These are phyloP conservation scores for Solea senegalensis DNA, from an alignment of 2,113 vertebrate species.

Conservation along the genomic window DNA sequence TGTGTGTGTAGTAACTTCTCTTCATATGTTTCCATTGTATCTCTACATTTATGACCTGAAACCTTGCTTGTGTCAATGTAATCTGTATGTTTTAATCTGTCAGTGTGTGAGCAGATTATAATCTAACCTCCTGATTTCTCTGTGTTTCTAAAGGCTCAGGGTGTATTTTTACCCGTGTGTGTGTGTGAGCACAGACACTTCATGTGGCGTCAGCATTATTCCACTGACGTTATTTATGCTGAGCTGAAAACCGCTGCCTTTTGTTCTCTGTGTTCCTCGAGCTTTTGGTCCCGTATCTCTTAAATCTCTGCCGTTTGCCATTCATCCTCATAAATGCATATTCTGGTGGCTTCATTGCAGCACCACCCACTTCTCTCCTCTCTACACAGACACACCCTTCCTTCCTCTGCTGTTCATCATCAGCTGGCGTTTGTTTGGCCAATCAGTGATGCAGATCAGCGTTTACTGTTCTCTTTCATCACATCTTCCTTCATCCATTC, in stretches of 20 bases:
- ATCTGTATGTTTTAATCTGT: too few relatives aligned
- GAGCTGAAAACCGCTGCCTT: conserved; percentile 19
- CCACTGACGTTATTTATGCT: conserved; percentile 36
- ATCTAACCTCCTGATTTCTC: too few relatives aligned
- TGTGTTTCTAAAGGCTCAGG: too few relatives aligned
- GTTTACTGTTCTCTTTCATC: conserved; percentile 4
- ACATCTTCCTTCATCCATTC: too few relatives aligned
- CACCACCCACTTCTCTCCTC: conserved; percentile 18
- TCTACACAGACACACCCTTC: conserved; percentile 12
- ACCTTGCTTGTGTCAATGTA: too few relatives aligned
- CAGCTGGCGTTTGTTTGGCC: conserved; percentile 34
- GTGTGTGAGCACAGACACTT: too few relatives aligned
- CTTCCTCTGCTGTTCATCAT: conserved; percentile 39
- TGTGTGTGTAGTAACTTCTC: too few relatives aligned
- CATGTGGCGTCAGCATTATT: conserved; percentile 27
- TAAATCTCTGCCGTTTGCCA: conserved; percentile 45
- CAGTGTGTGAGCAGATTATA: too few relatives aligned
- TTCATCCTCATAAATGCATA: conserved; percentile 18
- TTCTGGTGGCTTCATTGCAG: conserved; percentile 9
- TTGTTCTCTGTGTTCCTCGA: conserved; percentile 21
- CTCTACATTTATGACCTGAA: too few relatives aligned
- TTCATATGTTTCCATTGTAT: background rate
- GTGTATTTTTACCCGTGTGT: too few relatives aligned
- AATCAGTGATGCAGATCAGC: conserved; percentile 50
- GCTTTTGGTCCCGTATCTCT: conserved; percentile 30